A percentile compares a stretch with the other conserved stretches of the same genome.
phyloP scores from a whole-genome alignment of 2,888 invertebrate species.

The Mantis religiosa region DNA sequence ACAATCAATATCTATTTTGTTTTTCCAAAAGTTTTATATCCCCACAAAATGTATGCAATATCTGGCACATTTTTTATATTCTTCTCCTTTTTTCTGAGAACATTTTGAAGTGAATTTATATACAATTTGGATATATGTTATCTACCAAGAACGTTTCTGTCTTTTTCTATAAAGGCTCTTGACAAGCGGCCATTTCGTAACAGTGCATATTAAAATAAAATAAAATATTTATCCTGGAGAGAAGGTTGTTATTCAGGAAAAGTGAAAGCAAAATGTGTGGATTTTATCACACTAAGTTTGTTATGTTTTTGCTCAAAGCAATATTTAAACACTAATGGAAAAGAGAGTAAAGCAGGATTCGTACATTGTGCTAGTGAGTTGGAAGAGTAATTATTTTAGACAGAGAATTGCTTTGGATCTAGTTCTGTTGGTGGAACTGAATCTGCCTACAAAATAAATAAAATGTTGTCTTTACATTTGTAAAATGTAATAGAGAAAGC shows the following conservation, averaged over 20 bases:
- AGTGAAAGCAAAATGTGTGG: neutral
- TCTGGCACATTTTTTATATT: neutral
- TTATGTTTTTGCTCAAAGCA: neutral
- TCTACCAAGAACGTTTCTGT: neutral
- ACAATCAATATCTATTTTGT: neutral
- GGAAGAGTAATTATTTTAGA: neutral
- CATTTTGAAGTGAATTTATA: neutral
- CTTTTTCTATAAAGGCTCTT: neutral
- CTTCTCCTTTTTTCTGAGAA: neutral
- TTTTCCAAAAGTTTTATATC: neutral
- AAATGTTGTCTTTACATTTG: no score
- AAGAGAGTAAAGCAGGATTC: neutral
- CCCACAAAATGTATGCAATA: neutral
- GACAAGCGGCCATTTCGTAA: neutral
- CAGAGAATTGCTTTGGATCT: neutral
- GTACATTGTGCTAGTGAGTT: neutral
- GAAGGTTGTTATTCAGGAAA: neutral
- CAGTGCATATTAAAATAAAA: neutral
- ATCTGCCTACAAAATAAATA: no score
- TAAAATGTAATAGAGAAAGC: no score
- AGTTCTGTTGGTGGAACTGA: neutral
- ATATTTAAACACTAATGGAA: neutral
- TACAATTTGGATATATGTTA: neutral
- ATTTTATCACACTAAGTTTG: neutral
- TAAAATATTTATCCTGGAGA: neutral